These are phyloP conservation scores for Apantesis nais DNA, from an alignment of 2,888 invertebrate species.

Conservation along the genomic window DNA sequence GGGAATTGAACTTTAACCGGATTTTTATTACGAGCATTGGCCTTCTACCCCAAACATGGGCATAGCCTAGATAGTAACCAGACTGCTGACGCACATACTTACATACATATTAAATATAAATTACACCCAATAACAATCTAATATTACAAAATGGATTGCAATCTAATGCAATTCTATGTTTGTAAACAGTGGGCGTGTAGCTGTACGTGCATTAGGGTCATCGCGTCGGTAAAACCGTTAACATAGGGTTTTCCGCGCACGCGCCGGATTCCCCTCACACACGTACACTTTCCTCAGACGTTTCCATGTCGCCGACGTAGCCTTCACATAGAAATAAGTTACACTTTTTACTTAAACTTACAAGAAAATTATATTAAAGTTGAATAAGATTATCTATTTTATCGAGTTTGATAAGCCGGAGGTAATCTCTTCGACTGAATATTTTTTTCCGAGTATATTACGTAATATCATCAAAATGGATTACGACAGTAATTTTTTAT, in stretches of 20 bases:
- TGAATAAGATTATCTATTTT: too few species aligned
- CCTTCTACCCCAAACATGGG: too few species aligned
- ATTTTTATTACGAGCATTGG: too few species aligned
- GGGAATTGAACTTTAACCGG: too few species aligned
- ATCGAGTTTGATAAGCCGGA: too few species aligned
- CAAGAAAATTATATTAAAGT: background rate
- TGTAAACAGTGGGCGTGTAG: conserved; percentile 8
- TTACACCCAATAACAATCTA: background rate
- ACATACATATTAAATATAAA: too few species aligned
- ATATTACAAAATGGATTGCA: conserved; percentile 1
- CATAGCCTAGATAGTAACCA: too few species aligned
- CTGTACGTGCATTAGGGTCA: conserved; percentile 26
- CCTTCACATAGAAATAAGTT: conserved; percentile 7
- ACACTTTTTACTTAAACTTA: background rate
- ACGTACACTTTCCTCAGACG: conserved; percentile 27
- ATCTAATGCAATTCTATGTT: background rate
- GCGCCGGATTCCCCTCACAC: conserved; percentile 22
- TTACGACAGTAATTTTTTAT: background rate
- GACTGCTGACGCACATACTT: too few species aligned
- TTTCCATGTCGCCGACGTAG: conserved; percentile 17
- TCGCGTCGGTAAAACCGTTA: conserved; percentile 34
- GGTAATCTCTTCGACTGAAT: too few species aligned
- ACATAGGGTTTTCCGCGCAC: conserved; percentile 32
- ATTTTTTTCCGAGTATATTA: too few species aligned
- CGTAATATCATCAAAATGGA: background rate